A percentile compares a stretch with the other conserved stretches of the same genome.
Conservation (phyloP, 2,888 invertebrate species). For the Lasioglossum morio region DNA sequence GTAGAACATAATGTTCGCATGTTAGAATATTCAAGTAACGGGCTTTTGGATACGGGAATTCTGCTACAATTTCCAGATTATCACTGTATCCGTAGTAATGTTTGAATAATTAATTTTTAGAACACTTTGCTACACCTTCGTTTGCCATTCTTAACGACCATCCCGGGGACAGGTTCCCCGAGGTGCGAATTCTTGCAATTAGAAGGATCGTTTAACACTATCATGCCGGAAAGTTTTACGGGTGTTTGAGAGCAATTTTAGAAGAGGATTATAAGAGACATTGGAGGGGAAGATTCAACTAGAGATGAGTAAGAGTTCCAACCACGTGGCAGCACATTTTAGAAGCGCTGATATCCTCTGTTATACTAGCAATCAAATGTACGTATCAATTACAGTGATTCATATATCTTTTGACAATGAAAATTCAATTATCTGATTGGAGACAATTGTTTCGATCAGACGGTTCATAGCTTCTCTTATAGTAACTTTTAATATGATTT, state of each 20-base stretch:
- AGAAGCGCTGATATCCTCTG: not conserved
- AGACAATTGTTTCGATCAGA: not conserved
- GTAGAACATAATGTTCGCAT: not conserved
- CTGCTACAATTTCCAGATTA: not conserved
- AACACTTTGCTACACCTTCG: not conserved
- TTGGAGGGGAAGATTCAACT: not conserved
- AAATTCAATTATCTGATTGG: not conserved
- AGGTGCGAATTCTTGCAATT: constrained; percentile 18
- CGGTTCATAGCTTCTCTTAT: not conserved
- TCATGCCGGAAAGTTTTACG: not conserved
- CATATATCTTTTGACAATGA: not conserved
- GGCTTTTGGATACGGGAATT: not conserved
- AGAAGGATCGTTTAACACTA: constrained; percentile 16
- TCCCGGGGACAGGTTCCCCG: not conserved
- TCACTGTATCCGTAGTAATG: not conserved
- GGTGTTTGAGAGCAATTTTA: constrained; percentile 8
- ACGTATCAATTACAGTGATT: not conserved
- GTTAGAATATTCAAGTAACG: not conserved
- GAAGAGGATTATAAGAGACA: not conserved
- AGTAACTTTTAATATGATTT: not conserved
- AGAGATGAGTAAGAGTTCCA: not conserved
- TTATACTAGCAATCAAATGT: not conserved
- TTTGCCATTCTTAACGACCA: not conserved
- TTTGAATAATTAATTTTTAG: not conserved
- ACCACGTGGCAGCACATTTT: not conserved